Evolutionary conservation across 2,113 vertebrate species (phyloP), one percentile per base, ranked within the genome.

Genomic region (Neopipo cinnamomea): DNA sequence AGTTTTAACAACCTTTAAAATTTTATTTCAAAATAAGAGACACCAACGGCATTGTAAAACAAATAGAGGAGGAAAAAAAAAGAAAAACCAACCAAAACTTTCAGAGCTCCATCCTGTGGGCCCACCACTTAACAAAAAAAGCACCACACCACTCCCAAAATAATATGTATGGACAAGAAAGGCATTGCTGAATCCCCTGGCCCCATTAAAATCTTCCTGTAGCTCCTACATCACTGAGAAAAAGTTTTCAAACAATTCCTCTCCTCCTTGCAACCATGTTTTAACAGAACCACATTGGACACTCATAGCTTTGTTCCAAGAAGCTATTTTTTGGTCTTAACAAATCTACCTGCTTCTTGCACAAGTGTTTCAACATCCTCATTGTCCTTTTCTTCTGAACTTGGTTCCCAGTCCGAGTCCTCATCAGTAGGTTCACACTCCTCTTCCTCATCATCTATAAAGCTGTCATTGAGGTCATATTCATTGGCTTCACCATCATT

Each of bases 371-470:
- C 97, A 65, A 95, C 37, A 41, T 98, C 98, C 91, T 98, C 98
- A 0, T 83, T 88, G 56, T 97, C 97, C 25, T 97, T 95, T 14
- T 98, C 98, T 62, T 98, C 97, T 80, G 97, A 95, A 91, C 93
- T 97, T 27, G 98, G 98, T 28, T 98, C 97, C 98, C 98, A 98
- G 77, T 98, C 98, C 2, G 98, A 98, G 85, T 98, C 98, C 89
- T 98, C 98, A 88, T 98, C 98, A 41, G 97, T 98, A 39, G 96
- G 95, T 33, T 98, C 97, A 0, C 68, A 96, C 10, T 98, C 97
- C 41, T 98, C 97, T n/a, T 98, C 98, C n/a, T 98, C 98, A 31
- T 98, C 97, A 28, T 98, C 97, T 81, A 95, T 67, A 82, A 98
- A 98, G 93, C 96, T 95, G 83, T 98, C 98, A 13, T 75, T 95